Conservation (phyloP, 2,113 vertebrate species). For the Stegastes partitus region DNA sequence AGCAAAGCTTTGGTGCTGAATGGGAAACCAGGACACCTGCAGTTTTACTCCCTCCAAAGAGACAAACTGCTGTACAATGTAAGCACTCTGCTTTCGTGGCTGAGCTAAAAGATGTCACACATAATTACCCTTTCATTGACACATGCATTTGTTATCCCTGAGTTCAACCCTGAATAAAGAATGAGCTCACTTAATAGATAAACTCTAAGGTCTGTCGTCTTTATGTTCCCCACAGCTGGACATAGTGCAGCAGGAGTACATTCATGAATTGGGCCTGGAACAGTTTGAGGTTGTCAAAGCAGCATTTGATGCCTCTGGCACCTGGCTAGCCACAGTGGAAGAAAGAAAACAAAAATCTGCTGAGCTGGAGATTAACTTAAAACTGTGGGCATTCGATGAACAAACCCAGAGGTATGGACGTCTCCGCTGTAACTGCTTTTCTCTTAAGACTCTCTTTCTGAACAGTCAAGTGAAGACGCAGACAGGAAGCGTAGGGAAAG, state of each 20-base stretch:
- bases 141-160: too few species aligned
- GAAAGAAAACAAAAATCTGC: constrained; percentile 84
- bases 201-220: background rate
- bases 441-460: too few species aligned
- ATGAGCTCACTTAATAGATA: too few species aligned
- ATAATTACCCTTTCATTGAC: too few species aligned
- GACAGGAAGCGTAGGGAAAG: too few species aligned
- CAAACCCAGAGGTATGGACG: constrained; percentile 89
- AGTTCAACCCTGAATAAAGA: too few species aligned
- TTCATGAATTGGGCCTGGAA: constrained; percentile 87
- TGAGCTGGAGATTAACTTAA: constrained; percentile 90
- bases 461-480: too few species aligned
- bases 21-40: constrained; percentile 96
- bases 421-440: background rate
- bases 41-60: constrained; percentile 94
- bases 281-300: constrained; percentile 91
- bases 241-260: constrained; percentile 94
- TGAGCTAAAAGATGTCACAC: too few species aligned
- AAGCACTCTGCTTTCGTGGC: constrained; percentile 67
- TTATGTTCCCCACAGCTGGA: constrained; percentile 87
- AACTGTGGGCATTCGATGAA: constrained; percentile 90
- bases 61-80: constrained; percentile 96
- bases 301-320: constrained; percentile 83
- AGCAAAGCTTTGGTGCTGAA: constrained; percentile 95
- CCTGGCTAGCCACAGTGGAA: constrained; percentile 95